A percentile compares a stretch with the other conserved stretches of the same genome.
phyloP scores from a whole-genome alignment of 1,140 invertebrate species.

The Formica exsecta region DNA sequence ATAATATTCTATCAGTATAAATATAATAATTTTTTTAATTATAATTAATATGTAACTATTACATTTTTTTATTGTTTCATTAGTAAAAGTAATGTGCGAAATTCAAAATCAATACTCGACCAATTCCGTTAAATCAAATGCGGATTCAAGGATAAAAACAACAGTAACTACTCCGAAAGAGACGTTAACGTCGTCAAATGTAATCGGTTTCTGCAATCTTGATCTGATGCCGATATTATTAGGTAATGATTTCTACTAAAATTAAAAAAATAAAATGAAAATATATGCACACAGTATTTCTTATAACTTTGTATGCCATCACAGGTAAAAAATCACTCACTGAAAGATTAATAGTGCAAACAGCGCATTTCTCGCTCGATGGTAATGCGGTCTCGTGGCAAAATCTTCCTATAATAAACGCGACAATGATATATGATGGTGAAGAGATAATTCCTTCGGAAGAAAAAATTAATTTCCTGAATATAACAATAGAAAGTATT shows the following conservation, averaged over 20 bases:
- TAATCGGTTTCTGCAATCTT: slow-evolving; percentile 75
- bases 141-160: slow-evolving; percentile 31
- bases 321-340: slow-evolving; percentile 66
- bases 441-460: slow-evolving; percentile 43
- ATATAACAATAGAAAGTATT: slow-evolving; percentile 77
- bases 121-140: neutral
- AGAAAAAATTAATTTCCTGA: slow-evolving; percentile 69
- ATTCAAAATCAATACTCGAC: neutral
- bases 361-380: slow-evolving; percentile 57
- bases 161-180: slow-evolving; percentile 7
- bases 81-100: slow-evolving; percentile 43
- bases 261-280: neutral
- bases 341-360: slow-evolving; percentile 76
- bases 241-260: slow-evolving; percentile 61
- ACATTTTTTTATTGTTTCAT: neutral
- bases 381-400: slow-evolving; percentile 68
- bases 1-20: neutral
- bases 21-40: neutral
- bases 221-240: slow-evolving; percentile 76
- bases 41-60: neutral
- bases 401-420: slow-evolving; percentile 73
- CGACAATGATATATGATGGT: slow-evolving; percentile 45
- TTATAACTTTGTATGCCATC: slow-evolving; percentile 12
- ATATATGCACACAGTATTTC: neutral
- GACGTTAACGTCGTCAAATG: neutral